These are phyloP conservation scores for Shinisaurus crocodilurus DNA, from an alignment of 2,113 vertebrate species.

Conservation along the genomic window DNA sequence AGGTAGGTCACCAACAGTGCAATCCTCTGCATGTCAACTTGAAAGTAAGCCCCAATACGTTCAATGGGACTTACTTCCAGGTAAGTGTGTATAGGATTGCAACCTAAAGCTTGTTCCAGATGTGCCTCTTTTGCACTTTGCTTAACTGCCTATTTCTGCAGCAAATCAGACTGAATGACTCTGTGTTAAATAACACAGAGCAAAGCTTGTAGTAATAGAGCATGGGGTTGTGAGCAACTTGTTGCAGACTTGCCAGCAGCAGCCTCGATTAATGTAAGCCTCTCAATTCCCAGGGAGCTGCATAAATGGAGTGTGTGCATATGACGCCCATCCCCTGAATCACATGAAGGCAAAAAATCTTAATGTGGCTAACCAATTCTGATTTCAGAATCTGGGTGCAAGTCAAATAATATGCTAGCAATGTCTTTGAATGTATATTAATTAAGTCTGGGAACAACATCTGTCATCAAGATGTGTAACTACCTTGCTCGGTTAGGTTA, in stretches of 20 bases:
- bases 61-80: too few species aligned
- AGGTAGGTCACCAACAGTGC: neutral
- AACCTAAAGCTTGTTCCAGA: neutral
- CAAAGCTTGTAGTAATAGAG: neutral
- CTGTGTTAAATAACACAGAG: neutral
- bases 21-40: too few species aligned
- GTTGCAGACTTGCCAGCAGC: neutral
- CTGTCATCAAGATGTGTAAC: neutral
- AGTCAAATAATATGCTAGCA: neutral
- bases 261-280: neutral
- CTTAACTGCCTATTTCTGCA: neutral
- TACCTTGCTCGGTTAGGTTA: neutral
- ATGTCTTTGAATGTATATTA: neutral
- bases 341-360: neutral
- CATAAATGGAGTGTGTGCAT: neutral
- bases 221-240: neutral
- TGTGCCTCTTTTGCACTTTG: neutral
- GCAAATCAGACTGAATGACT: neutral
- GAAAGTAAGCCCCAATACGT: too few species aligned
- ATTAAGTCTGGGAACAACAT: neutral
- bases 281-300: neutral
- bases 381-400: neutral
- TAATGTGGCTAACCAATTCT: neutral
- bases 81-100: too few species aligned
- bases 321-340: neutral